Evolutionary conservation across 2,113 vertebrate species (phyloP), one percentile per base, ranked within the genome.

Genomic region (Castor canadensis): DNA sequence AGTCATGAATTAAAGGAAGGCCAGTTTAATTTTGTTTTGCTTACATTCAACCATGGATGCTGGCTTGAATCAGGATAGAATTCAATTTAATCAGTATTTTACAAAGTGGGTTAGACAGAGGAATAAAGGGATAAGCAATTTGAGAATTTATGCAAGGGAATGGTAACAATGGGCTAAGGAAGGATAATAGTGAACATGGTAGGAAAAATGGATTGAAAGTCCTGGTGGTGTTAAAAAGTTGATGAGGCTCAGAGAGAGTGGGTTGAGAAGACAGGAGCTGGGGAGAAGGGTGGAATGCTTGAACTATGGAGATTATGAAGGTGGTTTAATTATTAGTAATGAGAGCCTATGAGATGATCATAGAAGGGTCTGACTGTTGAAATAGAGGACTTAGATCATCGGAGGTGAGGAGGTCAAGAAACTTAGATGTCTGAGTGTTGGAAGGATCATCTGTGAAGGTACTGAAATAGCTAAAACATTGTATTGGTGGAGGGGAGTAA

Each of bases 1-100:
- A 45, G 35, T 73, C 35, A 72, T 28, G 16, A 85, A 52, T 95
- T 83, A 93, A 95, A 93, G 62, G 45, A 83, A 79, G 52, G 71
- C 2, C 28, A 67, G 35, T 75, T 87, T 32, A 66, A 38, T 58
- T 95, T 80, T 73, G 87, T 26, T 91, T 86, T 38, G 16, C 32
- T 87, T 40, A 67, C 35, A n/a, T 75, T 87, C 20, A 75, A 67
- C 83, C 89, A 11, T 89, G 67, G 4, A 11, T 94, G 71, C 28
- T 26, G 38, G 24, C 43, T 67, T 45, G 60, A 84, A 43, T 69
- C 66, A 77, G 79, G 52, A 54, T 62, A 71, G 64, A 38, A 28
- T 79, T 90, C 20, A 54, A 43, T 76, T 90, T 85, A 60, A 58
- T 9, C 26, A 62, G 12, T 26, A 43, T 79, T 90, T 86, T 86